Evolutionary conservation across 2,888 invertebrate species (phyloP), one percentile per base, ranked within the genome.

Genomic region (Napeogenes sylphis): DNA sequence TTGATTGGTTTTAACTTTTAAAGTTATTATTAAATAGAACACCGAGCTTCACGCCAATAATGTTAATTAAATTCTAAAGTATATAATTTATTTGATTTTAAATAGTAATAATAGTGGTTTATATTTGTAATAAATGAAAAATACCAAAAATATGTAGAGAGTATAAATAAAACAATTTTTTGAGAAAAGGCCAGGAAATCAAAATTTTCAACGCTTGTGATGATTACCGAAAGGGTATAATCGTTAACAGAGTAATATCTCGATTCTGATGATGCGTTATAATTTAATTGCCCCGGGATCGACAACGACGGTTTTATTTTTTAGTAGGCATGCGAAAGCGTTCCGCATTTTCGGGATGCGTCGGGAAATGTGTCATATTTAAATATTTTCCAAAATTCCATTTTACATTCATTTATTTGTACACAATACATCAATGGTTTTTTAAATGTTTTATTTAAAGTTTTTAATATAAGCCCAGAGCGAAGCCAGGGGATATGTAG

Each of bases 221-320:
- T 46, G 38, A 58, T 61, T 58, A 61, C 45, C 45, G 55, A 45
- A 14, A 51, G 62, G 46, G 55, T 33, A 61, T 55, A 51, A 51
- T 51, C 51, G 51, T 71, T 66, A 69, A 68, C 72, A 66, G 63
- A 65, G 62, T 56, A 54, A 67, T 63, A 61, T 63, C 70, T 64
- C 62, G 61, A 78, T 79, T 67, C 82, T 73, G 84, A 85, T 85
- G 82, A 83, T 74, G 84, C 76, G 82, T 78, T 79, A 80, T 84
- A 86, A 87, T 87, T 87, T 87, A 87, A 87, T 87, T 86, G 86
- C 80, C 78, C 38, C 60, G 57, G 56, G 59, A 59, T 58, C 55
- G 58, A 55, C 55, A 57, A 58, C 42, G 45, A 47, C 42, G 58
- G 58, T 58, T 63, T 61, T 35, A 57, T 59, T 55, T 55, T 56